Base-by-base conservation (phyloP, 2,888 invertebrate species). In the Alloscopus bannaensis region DNA sequence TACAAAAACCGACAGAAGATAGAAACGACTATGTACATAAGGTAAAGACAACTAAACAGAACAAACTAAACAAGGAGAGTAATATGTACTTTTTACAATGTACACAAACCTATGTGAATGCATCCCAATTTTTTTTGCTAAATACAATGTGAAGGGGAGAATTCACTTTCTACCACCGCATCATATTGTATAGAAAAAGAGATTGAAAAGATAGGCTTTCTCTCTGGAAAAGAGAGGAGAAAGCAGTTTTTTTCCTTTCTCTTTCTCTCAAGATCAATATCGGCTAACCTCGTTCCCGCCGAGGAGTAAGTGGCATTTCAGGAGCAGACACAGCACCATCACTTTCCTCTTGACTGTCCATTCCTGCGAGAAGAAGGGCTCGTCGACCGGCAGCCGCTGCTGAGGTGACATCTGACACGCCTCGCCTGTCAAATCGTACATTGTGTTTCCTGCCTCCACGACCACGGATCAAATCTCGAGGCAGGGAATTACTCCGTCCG, bases 241-340 rank as follows among this genome's bases (percentile, higher is more conserved):
- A 13, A 13, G 36, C 36, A 36, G 13, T 36, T 36, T 36, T 36
- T 36, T 36, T 57, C 6, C 13, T 16, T 62, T 62, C 31, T 8
- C 31, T 18, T 52, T 62, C 45, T 57, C 57, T n/a, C 42, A 68
- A 68, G 68, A 76, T 76, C 76, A 69, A 87, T 88, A 71, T 79
- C 71, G 78, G 65, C 78, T 79, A 71, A 91, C 92, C 92, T 90
- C 92, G 89, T 85, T 92, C 92, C 85, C 92, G 88, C 88, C 93
- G 87, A 88, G 91, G 88, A 88, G 91, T 88, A 87, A 87, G 84
- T 66, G 94, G 93, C 89, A 94, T 91, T 89, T 95, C 95, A 20
- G 94, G 94, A 22, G 94, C 94, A 62, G 94, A 94, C 78, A 94
- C 90, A 80, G 93, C 93, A 64, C 94, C 94, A 88, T 94, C 94